Percentiles rank a stretch among this genome's conserved stretches.
Conservation (phyloP, 2,888 invertebrate genomes). For the Norana najaformis region DNA sequence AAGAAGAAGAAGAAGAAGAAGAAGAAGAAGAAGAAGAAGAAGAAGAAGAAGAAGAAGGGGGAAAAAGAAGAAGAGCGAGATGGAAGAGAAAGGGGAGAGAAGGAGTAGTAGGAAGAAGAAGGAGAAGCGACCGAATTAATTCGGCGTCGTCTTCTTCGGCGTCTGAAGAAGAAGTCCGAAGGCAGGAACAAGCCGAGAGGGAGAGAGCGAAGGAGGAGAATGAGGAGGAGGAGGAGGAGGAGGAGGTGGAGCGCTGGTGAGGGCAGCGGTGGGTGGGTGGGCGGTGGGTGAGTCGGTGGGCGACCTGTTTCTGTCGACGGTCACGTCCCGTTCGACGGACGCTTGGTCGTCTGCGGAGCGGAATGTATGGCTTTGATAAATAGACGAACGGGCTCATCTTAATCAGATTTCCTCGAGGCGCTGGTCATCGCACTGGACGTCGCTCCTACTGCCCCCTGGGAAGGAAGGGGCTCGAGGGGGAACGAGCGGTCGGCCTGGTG, state of each 20-base stretch:
- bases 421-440: too few species aligned
- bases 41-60: too few species aligned
- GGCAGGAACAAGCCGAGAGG: neutral
- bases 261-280: neutral
- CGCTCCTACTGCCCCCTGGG: neutral
- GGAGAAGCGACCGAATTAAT: neutral
- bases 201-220: neutral
- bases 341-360: neutral
- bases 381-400: neutral
- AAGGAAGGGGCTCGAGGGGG: neutral
- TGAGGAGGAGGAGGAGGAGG: too few species aligned
- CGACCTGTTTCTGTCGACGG: neutral
- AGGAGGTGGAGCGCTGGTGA: neutral
- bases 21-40: too few species aligned
- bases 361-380: slow-evolving; percentile 13
- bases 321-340: neutral
- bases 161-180: neutral
- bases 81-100: too few species aligned
- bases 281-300: neutral
- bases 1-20: too few species aligned
- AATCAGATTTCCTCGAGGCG: neutral
- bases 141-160: neutral
- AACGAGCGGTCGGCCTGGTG: neutral
- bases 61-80: too few species aligned
- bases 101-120: too few species aligned